These are phyloP conservation scores for Cryptops parisi DNA, from an alignment of 2,888 invertebrate genomes.

Conservation along the genomic window DNA sequence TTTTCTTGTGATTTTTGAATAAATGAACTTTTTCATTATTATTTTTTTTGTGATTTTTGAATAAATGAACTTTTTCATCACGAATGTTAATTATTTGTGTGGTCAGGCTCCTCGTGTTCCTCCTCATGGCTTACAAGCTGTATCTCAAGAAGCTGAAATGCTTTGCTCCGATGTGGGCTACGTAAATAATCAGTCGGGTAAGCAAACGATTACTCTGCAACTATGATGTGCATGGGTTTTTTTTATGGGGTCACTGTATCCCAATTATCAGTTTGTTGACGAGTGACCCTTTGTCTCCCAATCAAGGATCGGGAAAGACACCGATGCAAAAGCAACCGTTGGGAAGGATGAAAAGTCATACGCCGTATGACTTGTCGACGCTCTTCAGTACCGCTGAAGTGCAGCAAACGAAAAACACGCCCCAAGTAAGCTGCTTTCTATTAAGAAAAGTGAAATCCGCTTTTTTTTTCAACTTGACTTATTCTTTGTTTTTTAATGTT, in stretches of 20 bases:
- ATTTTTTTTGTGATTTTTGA: neutral
- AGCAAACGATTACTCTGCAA: neutral
- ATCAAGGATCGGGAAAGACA: neutral
- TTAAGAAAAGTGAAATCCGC: neutral
- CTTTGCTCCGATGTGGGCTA: no score
- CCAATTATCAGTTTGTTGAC: no score
- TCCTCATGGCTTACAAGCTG: constrained; percentile 21
- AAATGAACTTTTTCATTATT: neutral
- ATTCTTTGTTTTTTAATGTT: neutral
- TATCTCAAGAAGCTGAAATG: constrained; percentile 20
- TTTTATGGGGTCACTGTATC: neutral
- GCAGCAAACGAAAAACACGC: constrained; percentile 16
- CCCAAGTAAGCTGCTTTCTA: constrained; percentile 1
- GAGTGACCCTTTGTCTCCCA: neutral
- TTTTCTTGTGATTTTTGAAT: neutral
- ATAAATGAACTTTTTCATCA: neutral
- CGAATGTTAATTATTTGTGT: neutral
- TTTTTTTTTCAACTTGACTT: neutral
- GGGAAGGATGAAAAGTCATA: neutral
- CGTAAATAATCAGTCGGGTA: neutral
- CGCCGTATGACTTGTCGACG: no score
- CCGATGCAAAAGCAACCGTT: neutral
- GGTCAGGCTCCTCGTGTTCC: constrained; percentile 21
- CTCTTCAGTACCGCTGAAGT: constrained; percentile 16
- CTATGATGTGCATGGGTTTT: neutral